Base-by-base conservation (phyloP, 2,797 vertebrate genomes). In the Ispidina picta region DNA sequence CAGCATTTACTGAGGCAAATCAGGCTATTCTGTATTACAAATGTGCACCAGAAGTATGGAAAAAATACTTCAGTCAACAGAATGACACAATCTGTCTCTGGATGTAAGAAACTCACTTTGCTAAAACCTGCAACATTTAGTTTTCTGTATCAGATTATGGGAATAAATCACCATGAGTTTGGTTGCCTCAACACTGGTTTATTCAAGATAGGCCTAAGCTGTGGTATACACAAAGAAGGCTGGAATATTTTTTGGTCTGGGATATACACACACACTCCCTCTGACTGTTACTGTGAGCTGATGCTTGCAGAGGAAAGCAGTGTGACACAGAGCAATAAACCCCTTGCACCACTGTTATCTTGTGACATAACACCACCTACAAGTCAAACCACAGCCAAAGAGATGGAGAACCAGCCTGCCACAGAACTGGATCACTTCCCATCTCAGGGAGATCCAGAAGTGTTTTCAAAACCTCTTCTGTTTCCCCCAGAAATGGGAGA, bases 371-470 rank as follows among this genome's bases (percentile, higher is more conserved):
- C 86, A 93, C 37, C 90, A 79, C 43, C 81, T 48, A 92, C 37
- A 84, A 76, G 65, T 86, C 86, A 95, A 91, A 74, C 83, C 88
- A 85, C 92, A 75, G 92, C 72, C 81, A 93, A 95, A 88, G 88
- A 93, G 86, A 92, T 80, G 86, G 81, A 71, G 63, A 89, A 88
- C 5, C 22, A 22, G 66, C 69, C 72, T 72, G 84, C 75, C 83
- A 85, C 88, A 90, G 65, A 93, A 85, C 43, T 6, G 0, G 29
- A 82, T 29, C 89, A 70, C 51, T 85, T 79, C 75, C 65, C 59
- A n/a, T 85, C 52, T 71, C 37, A 3, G 71, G 91, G 83, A 55
- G 37, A 85, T 49, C n/a, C 83, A 92, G 68, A 91, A 91, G 51
- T 62, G 31, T 68, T 89, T 89, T 62, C 85, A 86, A 76, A 94